Percentiles rank a stretch among this genome's conserved stretches.
These are phyloP conservation scores for Drosophila longiperda DNA, from an alignment of 2,888 invertebrate species.

Conservation along the genomic window DNA sequence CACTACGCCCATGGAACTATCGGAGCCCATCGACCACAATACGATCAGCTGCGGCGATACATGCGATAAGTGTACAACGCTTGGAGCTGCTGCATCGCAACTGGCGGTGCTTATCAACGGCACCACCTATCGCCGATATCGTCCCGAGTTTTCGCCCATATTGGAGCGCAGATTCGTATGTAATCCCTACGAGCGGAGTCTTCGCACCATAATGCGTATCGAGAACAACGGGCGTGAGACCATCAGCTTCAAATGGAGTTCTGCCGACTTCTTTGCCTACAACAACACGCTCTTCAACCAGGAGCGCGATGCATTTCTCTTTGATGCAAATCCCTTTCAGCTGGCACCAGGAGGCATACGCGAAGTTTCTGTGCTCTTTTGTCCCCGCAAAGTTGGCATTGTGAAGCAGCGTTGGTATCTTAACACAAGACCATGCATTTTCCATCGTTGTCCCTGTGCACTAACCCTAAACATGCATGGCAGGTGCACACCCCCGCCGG, in stretches of 20 bases:
- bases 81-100: neutral
- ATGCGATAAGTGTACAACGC: neutral
- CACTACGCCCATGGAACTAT: neutral
- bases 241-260: conserved; percentile 64
- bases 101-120: conserved; percentile 56
- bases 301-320: conserved; percentile 64
- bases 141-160: conserved; percentile 53
- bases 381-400: conserved; percentile 67
- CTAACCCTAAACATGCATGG: conserved; percentile 68
- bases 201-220: conserved; percentile 68
- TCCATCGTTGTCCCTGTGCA: conserved; percentile 52
- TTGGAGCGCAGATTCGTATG: conserved; percentile 65
- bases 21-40: neutral
- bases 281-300: conserved; percentile 51
- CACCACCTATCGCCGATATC: conserved; percentile 27
- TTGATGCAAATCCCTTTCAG: conserved; percentile 66
- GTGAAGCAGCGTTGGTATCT: conserved; percentile 76
- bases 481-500: conserved; percentile 61
- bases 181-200: conserved; percentile 63
- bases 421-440: conserved; percentile 60
- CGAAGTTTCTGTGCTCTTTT: conserved; percentile 65
- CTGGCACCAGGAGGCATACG: conserved; percentile 55
- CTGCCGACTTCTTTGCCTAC: conserved; percentile 58
- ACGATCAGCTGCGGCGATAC: neutral
- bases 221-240: conserved; percentile 66